Conservation (phyloP, 2,888 invertebrate species). For the Hofmannophila pseudospretella region DNA sequence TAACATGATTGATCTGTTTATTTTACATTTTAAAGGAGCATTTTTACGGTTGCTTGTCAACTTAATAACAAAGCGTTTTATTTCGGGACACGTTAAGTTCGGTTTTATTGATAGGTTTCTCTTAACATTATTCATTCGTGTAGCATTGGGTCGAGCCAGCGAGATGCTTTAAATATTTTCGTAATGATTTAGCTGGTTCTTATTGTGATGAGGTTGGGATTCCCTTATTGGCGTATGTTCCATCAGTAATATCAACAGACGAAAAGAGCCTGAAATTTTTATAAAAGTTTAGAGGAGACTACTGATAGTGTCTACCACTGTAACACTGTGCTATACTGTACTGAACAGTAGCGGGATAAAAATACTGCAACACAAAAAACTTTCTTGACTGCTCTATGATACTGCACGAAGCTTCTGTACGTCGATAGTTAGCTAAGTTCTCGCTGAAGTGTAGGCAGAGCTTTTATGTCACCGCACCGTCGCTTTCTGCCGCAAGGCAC, state of each 20-base stretch:
- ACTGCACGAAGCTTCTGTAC: too few species aligned
- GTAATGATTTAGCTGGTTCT: conserved; percentile 28
- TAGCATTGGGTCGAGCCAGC: conserved; percentile 39
- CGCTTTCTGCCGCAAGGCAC: conserved; percentile 1
- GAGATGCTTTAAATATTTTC: conserved; percentile 37
- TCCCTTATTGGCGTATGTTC: too few species aligned
- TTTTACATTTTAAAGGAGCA: conserved; percentile 78
- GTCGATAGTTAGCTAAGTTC: conserved; percentile 20
- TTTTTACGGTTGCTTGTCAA: conserved; percentile 78
- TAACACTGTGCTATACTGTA: too few species aligned
- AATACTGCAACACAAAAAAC: too few species aligned
- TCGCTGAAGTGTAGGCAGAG: conserved; percentile 12
- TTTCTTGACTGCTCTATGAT: too few species aligned
- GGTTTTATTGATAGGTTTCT: conserved; percentile 75
- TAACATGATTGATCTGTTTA: conserved; percentile 78
- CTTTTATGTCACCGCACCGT: conserved; percentile 15
- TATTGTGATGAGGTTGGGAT: too few species aligned
- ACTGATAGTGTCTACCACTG: too few species aligned
- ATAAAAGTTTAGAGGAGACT: too few species aligned
- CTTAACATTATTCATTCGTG: conserved; percentile 65
- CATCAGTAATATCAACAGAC: too few species aligned
- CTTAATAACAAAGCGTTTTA: conserved; percentile 78
- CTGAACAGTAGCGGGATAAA: too few species aligned
- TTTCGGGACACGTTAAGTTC: conserved; percentile 72
- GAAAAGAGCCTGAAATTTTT: too few species aligned